These are phyloP conservation scores for Propithecus coquereli DNA, from an alignment of 2,113 vertebrate genomes.

Conservation along the genomic window DNA sequence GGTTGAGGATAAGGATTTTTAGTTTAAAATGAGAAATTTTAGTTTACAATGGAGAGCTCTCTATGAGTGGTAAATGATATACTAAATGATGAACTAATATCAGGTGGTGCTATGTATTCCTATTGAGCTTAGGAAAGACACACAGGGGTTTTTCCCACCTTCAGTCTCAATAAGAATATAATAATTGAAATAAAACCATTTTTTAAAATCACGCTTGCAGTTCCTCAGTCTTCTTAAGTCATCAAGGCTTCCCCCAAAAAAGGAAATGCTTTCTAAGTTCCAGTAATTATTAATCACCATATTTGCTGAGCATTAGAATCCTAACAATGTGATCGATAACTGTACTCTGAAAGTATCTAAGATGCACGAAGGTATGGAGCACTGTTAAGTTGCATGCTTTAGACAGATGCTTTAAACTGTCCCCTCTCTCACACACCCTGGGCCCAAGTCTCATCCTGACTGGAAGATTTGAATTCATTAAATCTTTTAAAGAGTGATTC, in stretches of 20 bases:
- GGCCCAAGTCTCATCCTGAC: background rate
- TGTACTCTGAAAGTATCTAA: background rate
- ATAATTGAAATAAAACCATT: background rate
- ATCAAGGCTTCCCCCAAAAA: background rate
- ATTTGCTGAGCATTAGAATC: background rate
- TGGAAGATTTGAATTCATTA: constrained; percentile 23
- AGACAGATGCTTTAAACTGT: background rate
- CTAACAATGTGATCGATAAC: background rate
- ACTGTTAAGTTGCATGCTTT: background rate
- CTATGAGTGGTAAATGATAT: background rate
- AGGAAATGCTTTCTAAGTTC: background rate
- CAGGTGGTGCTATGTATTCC: background rate
- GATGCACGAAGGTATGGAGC: background rate
- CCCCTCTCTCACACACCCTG: background rate
- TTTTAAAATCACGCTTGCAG: background rate
- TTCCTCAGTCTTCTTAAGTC: background rate
- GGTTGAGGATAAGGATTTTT: background rate
- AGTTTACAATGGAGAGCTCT: background rate
- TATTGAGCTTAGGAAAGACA: background rate
- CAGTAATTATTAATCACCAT: background rate
- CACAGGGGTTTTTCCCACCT: background rate
- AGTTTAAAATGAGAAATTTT: background rate
- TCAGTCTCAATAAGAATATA: background rate
- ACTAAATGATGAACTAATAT: background rate
- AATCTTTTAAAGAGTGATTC: constrained; percentile 43